phyloP scores from a whole-genome alignment of 2,888 invertebrate genomes.

The Volucella bombylans region DNA sequence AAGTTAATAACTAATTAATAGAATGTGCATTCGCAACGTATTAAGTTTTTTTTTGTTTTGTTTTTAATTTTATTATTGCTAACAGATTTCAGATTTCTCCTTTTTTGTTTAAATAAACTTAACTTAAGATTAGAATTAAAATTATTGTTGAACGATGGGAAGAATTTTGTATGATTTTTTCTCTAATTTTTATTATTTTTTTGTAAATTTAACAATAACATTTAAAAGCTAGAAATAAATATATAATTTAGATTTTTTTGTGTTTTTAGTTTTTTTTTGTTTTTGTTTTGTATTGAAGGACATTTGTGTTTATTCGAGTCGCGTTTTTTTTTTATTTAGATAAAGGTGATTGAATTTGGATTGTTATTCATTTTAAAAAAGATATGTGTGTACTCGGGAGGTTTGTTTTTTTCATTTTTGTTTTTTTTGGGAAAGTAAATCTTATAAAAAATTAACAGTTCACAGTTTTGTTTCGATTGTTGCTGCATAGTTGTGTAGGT shows the following conservation, averaged over 20 bases:
- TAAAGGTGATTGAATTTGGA: slow-evolving; percentile 23
- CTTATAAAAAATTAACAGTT: slow-evolving; percentile 21
- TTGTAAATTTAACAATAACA: slow-evolving; percentile 56
- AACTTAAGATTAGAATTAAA: slow-evolving; percentile 59
- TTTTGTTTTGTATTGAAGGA: slow-evolving; percentile 3
- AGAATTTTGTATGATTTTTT: slow-evolving; percentile 69
- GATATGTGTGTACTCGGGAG: slow-evolving; percentile 40
- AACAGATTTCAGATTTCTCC: slow-evolving; percentile 36
- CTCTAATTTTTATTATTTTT: slow-evolving; percentile 5
- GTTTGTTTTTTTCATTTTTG: slow-evolving; percentile 7
- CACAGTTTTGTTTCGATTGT: slow-evolving; percentile 63
- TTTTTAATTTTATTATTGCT: slow-evolving; percentile 47
- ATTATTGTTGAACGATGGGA: slow-evolving; percentile 72
- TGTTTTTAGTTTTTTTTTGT: slow-evolving; percentile 15
- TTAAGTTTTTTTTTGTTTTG: slow-evolving; percentile 51
- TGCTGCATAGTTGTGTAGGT: slow-evolving; percentile 37
- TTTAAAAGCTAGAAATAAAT: slow-evolving; percentile 68
- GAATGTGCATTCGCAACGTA: slow-evolving; percentile 63
- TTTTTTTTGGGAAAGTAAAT: slow-evolving; percentile 13
- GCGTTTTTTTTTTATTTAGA: slow-evolving; percentile 24
- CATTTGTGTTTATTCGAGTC: slow-evolving; percentile 60
- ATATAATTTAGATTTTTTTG: slow-evolving; percentile 38
- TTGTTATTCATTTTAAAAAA: slow-evolving; percentile 32
- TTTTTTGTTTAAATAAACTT: slow-evolving; percentile 37
- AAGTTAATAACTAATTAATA: slow-evolving; percentile 53